These are phyloP conservation scores for Drosophila neutralis DNA, from an alignment of 2,888 invertebrate species.

Conservation along the genomic window DNA sequence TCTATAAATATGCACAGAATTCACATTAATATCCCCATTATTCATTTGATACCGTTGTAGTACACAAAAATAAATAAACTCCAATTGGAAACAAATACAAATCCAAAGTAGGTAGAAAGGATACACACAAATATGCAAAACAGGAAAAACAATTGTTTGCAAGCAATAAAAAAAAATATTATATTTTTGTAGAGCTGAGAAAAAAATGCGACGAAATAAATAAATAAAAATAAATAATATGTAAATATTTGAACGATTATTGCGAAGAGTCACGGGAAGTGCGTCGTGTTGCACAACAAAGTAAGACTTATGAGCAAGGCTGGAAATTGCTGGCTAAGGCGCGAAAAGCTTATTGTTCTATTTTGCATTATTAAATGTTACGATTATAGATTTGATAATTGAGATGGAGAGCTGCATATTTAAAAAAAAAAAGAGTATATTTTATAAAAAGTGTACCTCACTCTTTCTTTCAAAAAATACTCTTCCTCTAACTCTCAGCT, in stretches of 20 bases:
- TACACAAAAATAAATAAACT: constrained; percentile 26
- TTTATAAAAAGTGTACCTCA: not conserved
- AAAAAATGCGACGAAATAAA: constrained; percentile 20
- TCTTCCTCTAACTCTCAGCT: not conserved
- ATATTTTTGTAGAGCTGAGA: constrained; percentile 14
- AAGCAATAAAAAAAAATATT: constrained; percentile 30
- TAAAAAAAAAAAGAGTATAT: not conserved
- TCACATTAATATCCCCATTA: constrained; percentile 13
- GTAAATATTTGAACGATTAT: constrained; percentile 12
- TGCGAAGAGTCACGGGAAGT: constrained; percentile 20
- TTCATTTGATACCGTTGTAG: not conserved
- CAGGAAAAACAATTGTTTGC: constrained; percentile 31
- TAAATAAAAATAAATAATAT: constrained; percentile 7
- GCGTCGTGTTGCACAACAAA: constrained; percentile 14
- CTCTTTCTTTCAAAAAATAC: not conserved
- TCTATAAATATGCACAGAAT: constrained; percentile 80
- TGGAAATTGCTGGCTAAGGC: constrained; percentile 39
- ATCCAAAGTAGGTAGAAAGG: not conserved
- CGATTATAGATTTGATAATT: not conserved
- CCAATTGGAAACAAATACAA: constrained; percentile 28
- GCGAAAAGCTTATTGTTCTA: not conserved
- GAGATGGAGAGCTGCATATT: not conserved
- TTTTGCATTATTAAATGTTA: not conserved
- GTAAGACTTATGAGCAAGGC: constrained; percentile 21
- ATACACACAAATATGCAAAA: constrained; percentile 45